Base-by-base conservation (phyloP, 2,113 vertebrate species). In the Sander vitreus region DNA sequence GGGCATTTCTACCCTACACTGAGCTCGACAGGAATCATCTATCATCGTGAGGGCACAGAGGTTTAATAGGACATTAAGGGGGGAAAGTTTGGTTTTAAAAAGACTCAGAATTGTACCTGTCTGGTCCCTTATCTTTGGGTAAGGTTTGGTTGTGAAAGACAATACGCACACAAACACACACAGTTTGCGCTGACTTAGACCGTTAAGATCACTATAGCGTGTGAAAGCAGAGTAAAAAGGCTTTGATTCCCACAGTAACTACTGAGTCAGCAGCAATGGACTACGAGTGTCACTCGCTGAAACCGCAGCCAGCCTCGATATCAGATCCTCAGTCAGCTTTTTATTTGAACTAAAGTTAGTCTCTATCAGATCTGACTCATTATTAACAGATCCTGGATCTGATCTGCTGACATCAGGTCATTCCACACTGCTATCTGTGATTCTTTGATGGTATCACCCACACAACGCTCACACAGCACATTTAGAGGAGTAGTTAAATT, bases 21-120 rank as follows among this genome's bases (percentile, higher is more conserved):
- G 69, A 95, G 95, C 87, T 96, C 95, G 1, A 78, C 92, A 0
- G 92, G 94, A 73, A 90, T 95, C 86, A 92, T 97, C 16, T 99
- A 97, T 79, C 91, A 97, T 64, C 95, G 97, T 65, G 98, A 99
- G 84, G 97, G 97, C 70, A 97, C 97, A 13, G 97, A 99, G 77
- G 96, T 98, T 86, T 99, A 96, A 91, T 30, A 11, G 57, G 78
- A 86, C 53, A 21, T 70, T 18, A 50, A 30, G 21, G 27, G 39
- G 50, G 33, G 23, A 48, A 73, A 23, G 65, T 55, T 72, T 36
- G 33, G 23, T 74, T 74, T 78, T 69, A 48, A 67, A 78, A 72
- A 88, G 72, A 88, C 76, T 77, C 63, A 2, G 27, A 69, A n/a
- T 69, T 58, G 73, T 51, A 83, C 51, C 57, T 75, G 30, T 78